Evolutionary conservation across 2,888 invertebrate species (phyloP), one percentile per base, ranked within the genome.

Genomic region (Hylaea fasciaria): DNA sequence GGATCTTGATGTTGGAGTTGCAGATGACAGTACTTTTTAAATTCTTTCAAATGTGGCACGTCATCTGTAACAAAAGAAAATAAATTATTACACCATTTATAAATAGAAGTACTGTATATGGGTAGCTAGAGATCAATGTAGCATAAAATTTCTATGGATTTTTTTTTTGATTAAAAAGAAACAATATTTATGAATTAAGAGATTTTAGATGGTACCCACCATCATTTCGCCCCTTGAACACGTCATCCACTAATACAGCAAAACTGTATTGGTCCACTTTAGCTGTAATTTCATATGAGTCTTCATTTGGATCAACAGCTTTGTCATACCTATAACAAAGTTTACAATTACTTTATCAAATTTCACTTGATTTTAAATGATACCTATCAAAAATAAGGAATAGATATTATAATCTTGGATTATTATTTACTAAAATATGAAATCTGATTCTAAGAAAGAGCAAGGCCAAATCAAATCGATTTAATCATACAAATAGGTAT

Each of bases 221-320:
- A 82, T 93, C 91, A 74, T 88, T 92, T 72, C 93, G 93, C 29
- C 91, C 86, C 77, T 93, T 93, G 55, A 97, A 93, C 44, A 97
- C 94, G 82, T 97, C 96, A 77, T 95, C 95, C 35, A 95, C 96
- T 56, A 97, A 89, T 22, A 94, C 93, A 43, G 95, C 96, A 91
- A 96, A 97, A 9, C 95, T 95, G 88, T 94, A 97, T 72, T 95
- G 94, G 85, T 97, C 97, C 44, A 97, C 94, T 69, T 93, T 94
- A 64, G 93, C 87, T 48, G 91, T 93, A 69, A 83, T 84, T 74
- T 93, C 91, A 83, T 89, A 85, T 55, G 87, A 84, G 67, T 95
- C 94, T 86, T 95, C 96, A 82, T 95, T 94, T 1, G 95, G 93
- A 77, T 96, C 95, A 28, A 97, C 87, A 12, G 95, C 95, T 78